A percentile compares a stretch with the other conserved stretches of the same genome.
These are phyloP conservation scores for Ophonus ardosiacus DNA, from an alignment of 2,888 invertebrate genomes.

Conservation along the genomic window DNA sequence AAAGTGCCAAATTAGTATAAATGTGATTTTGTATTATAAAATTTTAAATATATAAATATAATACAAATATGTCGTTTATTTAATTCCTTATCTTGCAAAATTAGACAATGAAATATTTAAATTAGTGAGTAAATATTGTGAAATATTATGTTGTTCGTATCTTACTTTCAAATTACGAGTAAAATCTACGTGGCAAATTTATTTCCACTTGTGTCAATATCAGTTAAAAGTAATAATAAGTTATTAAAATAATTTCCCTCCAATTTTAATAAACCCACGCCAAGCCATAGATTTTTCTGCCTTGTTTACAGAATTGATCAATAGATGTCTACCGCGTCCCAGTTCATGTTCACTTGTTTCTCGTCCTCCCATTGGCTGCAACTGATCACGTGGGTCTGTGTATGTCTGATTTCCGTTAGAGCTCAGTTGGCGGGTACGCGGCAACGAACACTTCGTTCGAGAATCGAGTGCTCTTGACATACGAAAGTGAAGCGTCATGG, in stretches of 20 bases:
- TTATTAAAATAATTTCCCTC: slow-evolving; percentile 54
- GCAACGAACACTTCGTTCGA: slow-evolving; percentile 69
- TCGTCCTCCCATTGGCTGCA: slow-evolving; percentile 70
- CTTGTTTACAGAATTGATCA: slow-evolving; percentile 58
- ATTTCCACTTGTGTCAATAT: background rate
- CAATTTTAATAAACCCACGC: slow-evolving; percentile 57
- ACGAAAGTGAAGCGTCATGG: slow-evolving; percentile 73
- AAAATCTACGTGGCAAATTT: background rate
- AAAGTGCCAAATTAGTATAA: slow-evolving; percentile 22
- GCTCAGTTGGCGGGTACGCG: slow-evolving; percentile 74
- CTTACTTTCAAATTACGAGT: background rate
- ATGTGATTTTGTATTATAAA: slow-evolving; percentile 32
- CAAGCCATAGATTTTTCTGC: slow-evolving; percentile 58
- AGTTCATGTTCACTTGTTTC: background rate
- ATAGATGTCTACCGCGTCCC: slow-evolving; percentile 63
- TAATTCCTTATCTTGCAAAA: too few relatives aligned
- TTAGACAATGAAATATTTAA: too few relatives aligned
- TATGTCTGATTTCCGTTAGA: slow-evolving; percentile 65
- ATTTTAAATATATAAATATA: slow-evolving; percentile 30
- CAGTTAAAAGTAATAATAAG: slow-evolving; percentile 7
- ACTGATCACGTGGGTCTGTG: slow-evolving; percentile 73
- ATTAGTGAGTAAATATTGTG: background rate
- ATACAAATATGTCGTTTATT: background rate
- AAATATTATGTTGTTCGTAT: too few relatives aligned
- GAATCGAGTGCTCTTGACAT: slow-evolving; percentile 69